These are phyloP conservation scores for Apolygus lucorum DNA, from an alignment of 1,140 invertebrate genomes.

Conservation along the genomic window DNA sequence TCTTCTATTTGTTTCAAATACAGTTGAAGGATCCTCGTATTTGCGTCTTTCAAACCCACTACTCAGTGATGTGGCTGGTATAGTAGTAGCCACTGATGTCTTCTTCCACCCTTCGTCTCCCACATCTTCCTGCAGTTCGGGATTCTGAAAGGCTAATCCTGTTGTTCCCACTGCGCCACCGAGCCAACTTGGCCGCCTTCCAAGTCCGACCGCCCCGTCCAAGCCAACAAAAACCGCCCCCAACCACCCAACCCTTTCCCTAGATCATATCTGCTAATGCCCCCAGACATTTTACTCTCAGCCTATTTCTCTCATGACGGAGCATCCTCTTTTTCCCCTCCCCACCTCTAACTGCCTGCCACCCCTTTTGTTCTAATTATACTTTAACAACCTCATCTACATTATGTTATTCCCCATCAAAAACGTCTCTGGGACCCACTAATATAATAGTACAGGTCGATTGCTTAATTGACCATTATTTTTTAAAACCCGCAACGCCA, in stretches of 20 bases:
- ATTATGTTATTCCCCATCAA: neutral
- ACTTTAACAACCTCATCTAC: conserved; percentile 16
- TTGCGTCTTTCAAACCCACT: too few relatives aligned
- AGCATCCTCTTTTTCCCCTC: conserved; percentile 19
- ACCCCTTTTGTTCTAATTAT: conserved; percentile 8
- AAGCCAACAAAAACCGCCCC: neutral
- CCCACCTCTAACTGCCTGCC: neutral
- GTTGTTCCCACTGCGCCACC: neutral
- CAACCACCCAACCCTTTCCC: neutral
- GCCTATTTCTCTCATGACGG: conserved; percentile 5
- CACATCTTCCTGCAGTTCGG: neutral
- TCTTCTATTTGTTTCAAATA: too few relatives aligned
- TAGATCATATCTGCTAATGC: conserved; percentile 27
- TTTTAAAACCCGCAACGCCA: too few relatives aligned
- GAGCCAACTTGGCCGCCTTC: neutral
- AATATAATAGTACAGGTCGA: too few relatives aligned
- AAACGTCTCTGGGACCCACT: too few relatives aligned
- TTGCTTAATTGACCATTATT: too few relatives aligned
- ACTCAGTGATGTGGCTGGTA: too few relatives aligned
- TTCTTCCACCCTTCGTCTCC: neutral
- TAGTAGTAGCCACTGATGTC: too few relatives aligned
- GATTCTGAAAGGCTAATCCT: neutral
- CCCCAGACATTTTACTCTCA: neutral
- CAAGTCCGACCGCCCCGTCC: neutral
- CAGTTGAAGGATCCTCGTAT: too few relatives aligned